A percentile compares a stretch with the other conserved stretches of the same genome.
phyloP scores from a whole-genome alignment of 2,888 invertebrate genomes.

The Sipha maydis region DNA sequence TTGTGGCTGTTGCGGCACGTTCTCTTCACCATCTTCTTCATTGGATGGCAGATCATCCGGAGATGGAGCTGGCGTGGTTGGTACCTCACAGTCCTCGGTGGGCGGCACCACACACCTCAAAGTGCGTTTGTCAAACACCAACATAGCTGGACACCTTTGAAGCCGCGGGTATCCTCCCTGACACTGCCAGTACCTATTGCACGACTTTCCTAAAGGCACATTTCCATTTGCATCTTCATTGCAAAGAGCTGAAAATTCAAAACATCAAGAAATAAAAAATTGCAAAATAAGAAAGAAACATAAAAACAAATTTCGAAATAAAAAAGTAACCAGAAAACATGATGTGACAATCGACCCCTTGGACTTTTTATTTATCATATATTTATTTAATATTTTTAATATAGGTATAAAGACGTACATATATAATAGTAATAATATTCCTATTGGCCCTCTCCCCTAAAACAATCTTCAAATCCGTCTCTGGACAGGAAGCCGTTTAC shows the following conservation, averaged over 20 bases:
- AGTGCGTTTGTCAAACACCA: slow-evolving; percentile 86
- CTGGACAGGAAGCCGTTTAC: no score
- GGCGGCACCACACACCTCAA: slow-evolving; percentile 88
- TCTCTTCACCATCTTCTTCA: slow-evolving; percentile 65
- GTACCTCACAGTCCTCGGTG: slow-evolving; percentile 88
- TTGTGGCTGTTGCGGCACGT: slow-evolving; percentile 63
- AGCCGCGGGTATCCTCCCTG: slow-evolving; percentile 92
- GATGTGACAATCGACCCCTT: no score
- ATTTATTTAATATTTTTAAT: no score
- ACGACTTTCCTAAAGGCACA: slow-evolving; percentile 89
- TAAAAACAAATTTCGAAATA: no score
- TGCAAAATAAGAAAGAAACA: no score
- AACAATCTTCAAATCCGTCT: no score
- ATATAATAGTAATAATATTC: no score
- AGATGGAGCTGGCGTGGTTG: slow-evolving; percentile 78
- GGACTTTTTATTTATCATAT: no score
- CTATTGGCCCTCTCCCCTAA: no score
- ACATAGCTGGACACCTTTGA: slow-evolving; percentile 89
- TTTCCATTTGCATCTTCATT: slow-evolving; percentile 92
- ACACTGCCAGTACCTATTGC: slow-evolving; percentile 94
- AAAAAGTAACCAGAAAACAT: no score
- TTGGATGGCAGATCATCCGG: slow-evolving; percentile 69
- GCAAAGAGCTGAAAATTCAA: slow-evolving; percentile 78
- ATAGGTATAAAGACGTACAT: no score
- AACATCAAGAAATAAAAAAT: not conserved